Percentiles rank a stretch among this genome's conserved stretches.
Conservation (phyloP, 92 coral and sea anemone genomes). For the Heteractis magnifica region DNA sequence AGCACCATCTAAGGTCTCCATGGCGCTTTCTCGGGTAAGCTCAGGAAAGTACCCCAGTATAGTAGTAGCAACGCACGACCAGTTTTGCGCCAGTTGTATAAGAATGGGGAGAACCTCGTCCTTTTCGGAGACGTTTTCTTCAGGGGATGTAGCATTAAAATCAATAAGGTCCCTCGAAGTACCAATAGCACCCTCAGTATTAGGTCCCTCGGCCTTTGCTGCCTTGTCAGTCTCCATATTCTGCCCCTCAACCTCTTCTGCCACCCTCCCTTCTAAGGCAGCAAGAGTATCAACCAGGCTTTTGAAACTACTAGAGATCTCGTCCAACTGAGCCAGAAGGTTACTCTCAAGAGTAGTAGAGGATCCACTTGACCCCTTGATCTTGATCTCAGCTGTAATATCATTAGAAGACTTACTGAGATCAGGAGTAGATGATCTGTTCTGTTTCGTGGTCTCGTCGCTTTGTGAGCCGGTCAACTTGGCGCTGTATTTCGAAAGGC, state of each 20-base stretch:
- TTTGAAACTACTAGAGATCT: conserved; percentile 76
- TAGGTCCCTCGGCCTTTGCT: conserved; percentile 20
- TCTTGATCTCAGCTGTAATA: conserved; percentile 70
- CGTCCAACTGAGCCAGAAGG: conserved; percentile 75
- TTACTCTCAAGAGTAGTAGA: conserved; percentile 66
- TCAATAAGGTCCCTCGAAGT: conserved; percentile 42
- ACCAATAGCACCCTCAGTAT: conserved; percentile 22
- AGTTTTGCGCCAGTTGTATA: conserved; percentile 73
- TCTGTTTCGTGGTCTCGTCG: conserved; percentile 36
- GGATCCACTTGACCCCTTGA: conserved; percentile 64
- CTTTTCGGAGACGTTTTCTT: conserved; percentile 17
- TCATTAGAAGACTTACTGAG: conserved; percentile 20
- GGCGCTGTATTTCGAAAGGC: conserved; percentile 59
- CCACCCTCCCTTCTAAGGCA: conserved; percentile 54
- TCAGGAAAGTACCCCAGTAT: conserved; percentile 67
- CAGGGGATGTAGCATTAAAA: conserved; percentile 25
- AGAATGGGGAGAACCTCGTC: conserved; percentile 63
- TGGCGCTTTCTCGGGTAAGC: conserved; percentile 20
- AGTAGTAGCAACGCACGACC: conserved; percentile 82
- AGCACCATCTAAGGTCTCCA: conserved; percentile 40
- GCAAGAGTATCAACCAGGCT: conserved; percentile 78
- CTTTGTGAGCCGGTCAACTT: conserved; percentile 50
- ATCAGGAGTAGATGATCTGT: conserved; percentile 21
- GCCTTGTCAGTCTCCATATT: conserved; percentile 13
- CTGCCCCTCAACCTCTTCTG: conserved; percentile 14